Evolutionary conservation across 2,113 vertebrate genomes (phyloP).

Genomic region (Fulica atra): DNA sequence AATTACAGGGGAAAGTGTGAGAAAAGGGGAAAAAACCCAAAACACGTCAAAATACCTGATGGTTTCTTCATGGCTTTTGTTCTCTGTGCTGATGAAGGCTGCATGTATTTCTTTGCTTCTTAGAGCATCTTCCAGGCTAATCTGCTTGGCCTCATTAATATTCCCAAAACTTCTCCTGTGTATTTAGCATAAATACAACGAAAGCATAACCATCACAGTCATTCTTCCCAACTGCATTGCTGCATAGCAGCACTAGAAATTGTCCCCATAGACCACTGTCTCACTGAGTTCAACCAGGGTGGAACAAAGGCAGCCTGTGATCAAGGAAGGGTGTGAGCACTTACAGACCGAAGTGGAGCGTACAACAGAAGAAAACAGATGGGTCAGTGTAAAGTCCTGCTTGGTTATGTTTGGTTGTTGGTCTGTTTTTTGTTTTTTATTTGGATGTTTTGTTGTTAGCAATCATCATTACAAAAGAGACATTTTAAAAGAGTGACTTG

Average conservation of each 20-base stretch:
- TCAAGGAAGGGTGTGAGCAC: background rate
- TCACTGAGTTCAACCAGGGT: background rate
- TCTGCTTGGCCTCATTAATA: constrained; percentile 81
- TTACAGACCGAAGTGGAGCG: background rate
- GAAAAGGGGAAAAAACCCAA: accelerated
- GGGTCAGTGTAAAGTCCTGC: background rate
- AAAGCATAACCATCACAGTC: background rate
- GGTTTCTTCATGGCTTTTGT: constrained; percentile 81
- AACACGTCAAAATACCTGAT: constrained; percentile 80
- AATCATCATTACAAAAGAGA: background rate
- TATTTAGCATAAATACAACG: constrained; percentile 21
- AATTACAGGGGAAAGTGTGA: background rate
- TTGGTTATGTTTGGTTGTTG: background rate
- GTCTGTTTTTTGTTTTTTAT: background rate
- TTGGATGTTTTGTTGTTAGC: background rate
- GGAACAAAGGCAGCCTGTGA: background rate
- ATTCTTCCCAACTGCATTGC: background rate
- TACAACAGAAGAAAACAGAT: background rate
- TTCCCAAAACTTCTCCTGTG: constrained; percentile 81
- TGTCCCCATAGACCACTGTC: background rate
- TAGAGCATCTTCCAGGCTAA: constrained; percentile 84
- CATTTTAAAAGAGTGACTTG: background rate
- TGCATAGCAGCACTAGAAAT: background rate
- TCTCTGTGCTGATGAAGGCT: constrained; percentile 92
- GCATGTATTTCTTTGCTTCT: constrained; percentile 80